A percentile compares a stretch with the other conserved stretches of the same genome.
Conservation (phyloP, 2,797 vertebrate species). For the Pempheris klunzingeri region DNA sequence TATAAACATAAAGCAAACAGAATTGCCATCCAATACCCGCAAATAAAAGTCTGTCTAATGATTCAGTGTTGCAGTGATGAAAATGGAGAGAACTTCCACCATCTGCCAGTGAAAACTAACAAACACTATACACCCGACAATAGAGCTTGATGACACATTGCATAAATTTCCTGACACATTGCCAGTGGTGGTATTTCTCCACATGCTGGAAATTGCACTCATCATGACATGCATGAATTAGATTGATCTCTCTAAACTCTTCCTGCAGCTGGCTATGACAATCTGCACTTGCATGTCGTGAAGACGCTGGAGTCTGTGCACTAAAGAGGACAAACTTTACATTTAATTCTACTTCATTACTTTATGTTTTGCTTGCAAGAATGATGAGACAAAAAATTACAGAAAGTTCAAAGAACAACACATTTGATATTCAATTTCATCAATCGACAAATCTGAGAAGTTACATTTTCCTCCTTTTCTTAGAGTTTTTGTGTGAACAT, state of each 20-base stretch:
- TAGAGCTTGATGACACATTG: conserved; percentile 37
- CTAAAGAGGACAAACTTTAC: not conserved
- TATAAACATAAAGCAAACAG: conserved; percentile 40
- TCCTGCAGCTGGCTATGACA: not conserved
- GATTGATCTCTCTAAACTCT: not conserved
- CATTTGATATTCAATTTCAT: not conserved
- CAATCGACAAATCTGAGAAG: not conserved
- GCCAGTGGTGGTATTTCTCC: conserved; percentile 21
- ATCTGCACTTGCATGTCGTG: conserved; percentile 7
- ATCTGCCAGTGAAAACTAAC: conserved; percentile 50
- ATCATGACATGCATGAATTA: not conserved
- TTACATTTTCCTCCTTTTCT: not conserved
- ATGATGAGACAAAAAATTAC: not conserved
- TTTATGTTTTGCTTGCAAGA: not conserved
- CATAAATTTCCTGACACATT: conserved; percentile 21
- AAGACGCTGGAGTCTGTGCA: not conserved
- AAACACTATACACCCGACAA: conserved; percentile 45
- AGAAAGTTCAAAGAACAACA: not conserved
- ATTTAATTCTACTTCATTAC: not conserved
- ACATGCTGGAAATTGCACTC: conserved; percentile 15
- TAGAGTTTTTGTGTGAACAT: not conserved
- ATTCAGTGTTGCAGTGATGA: conserved; percentile 46
- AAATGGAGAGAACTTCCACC: conserved; percentile 52
- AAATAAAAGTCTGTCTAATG: conserved; percentile 36
- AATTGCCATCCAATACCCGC: conserved; percentile 24